Conservation (phyloP, 1,140 invertebrate genomes). For the Agraylea sexmaculata region DNA sequence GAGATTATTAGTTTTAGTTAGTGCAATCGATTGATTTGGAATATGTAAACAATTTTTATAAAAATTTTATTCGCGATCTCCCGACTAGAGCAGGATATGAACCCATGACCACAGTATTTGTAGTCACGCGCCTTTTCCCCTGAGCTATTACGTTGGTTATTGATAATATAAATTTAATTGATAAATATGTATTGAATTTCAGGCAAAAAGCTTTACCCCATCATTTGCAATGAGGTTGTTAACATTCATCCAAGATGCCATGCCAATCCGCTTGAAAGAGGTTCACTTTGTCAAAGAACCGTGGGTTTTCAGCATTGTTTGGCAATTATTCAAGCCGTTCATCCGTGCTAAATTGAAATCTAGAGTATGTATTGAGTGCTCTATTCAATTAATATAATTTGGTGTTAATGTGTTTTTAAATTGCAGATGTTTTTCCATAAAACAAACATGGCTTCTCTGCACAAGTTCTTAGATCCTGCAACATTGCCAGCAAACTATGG, state of each 20-base stretch:
- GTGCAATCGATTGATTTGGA: too few relatives aligned
- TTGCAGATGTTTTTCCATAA: slow-evolving; percentile 66
- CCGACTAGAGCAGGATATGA: too few relatives aligned
- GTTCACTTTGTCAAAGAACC: slow-evolving; percentile 86
- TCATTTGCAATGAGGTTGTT: slow-evolving; percentile 61
- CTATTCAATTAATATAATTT: too few relatives aligned
- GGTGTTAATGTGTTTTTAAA: slow-evolving; percentile 14
- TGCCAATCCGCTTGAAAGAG: slow-evolving; percentile 78
- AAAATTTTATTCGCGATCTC: too few relatives aligned
- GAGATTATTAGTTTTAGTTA: too few relatives aligned
- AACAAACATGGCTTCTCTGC: slow-evolving; percentile 56
- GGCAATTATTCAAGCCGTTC: slow-evolving; percentile 80
- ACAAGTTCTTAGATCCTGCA: slow-evolving; percentile 53
- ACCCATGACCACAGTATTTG: too few relatives aligned
- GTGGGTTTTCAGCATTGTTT: slow-evolving; percentile 77
- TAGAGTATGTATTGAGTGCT: slow-evolving; percentile 55
- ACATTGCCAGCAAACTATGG: slow-evolving; percentile 64
- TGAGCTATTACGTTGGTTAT: too few relatives aligned
- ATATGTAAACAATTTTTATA: too few relatives aligned
- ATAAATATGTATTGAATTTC: slow-evolving; percentile 21
- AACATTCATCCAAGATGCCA: slow-evolving; percentile 74
- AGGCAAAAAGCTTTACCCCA: slow-evolving; percentile 54
- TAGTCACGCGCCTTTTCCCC: too few relatives aligned
- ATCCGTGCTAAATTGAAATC: slow-evolving; percentile 71
- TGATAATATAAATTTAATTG: too few relatives aligned